A percentile compares a stretch with the other conserved stretches of the same genome.
Evolutionary conservation across 2,888 invertebrate genomes (phyloP).

Genomic region (Aphidius colemani): DNA sequence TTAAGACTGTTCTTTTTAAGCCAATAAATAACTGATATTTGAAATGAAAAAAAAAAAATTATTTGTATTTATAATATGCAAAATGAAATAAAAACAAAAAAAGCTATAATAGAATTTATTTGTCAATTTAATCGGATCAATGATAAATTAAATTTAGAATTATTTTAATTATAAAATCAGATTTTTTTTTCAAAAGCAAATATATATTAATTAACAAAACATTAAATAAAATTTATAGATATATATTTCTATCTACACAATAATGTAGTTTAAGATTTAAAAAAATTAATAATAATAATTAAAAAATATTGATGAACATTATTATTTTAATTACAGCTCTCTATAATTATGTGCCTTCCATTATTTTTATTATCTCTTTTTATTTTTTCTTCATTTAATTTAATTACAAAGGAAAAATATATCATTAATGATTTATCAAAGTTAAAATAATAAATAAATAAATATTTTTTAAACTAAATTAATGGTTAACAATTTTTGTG

Average conservation of each 20-base stretch:
- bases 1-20: slow-evolving; percentile 51
- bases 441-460: slow-evolving; percentile 2
- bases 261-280: no score
- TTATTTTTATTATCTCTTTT: neutral
- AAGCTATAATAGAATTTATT: no score
- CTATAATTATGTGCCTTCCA: slow-evolving; percentile 1
- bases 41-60: slow-evolving; percentile 20
- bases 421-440: no score
- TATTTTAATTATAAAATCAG: no score
- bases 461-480: slow-evolving; percentile 14
- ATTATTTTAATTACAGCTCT: slow-evolving; percentile 7
- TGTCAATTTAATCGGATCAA: no score
- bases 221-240: no score
- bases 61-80: slow-evolving; percentile 17
- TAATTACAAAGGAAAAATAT: neutral
- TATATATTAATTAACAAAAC: no score
- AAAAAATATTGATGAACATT: neutral
- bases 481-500: slow-evolving; percentile 44
- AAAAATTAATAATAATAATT: no score
- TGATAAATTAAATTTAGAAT: no score
- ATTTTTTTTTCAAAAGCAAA: no score
- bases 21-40: slow-evolving; percentile 50
- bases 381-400: neutral
- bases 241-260: no score
- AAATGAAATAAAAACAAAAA: slow-evolving; percentile 20